A percentile compares a stretch with the other conserved stretches of the same genome.
phyloP scores from a whole-genome alignment of 2,113 vertebrate genomes.

The Sinocyclocheilus anshuiensis region DNA sequence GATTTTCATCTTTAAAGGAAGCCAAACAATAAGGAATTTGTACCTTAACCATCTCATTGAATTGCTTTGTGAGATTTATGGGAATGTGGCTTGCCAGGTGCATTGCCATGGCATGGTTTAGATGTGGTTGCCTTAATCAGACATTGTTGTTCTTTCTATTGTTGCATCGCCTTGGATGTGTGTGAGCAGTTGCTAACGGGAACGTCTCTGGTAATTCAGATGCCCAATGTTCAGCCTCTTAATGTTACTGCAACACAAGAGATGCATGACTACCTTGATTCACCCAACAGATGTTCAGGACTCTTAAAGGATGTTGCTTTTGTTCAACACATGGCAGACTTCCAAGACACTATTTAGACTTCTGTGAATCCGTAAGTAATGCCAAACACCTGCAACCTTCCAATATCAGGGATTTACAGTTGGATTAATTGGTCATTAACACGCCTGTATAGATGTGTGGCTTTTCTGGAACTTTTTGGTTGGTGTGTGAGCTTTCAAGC shows the following conservation, averaged over 20 bases:
- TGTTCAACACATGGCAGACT: conserved; percentile 36
- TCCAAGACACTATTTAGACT: conserved; percentile 12
- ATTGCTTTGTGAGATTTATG: conserved; percentile 46
- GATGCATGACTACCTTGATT: conserved; percentile 20
- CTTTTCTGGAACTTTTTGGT: neutral
- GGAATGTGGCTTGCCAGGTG: conserved; percentile 62
- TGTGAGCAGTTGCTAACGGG: conserved; percentile 57
- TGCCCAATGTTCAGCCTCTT: neutral
- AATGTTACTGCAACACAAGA: conserved; percentile 6
- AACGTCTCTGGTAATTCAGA: conserved; percentile 36
- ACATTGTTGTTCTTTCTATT: conserved; percentile 55
- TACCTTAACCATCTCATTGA: neutral
- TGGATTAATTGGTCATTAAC: conserved; percentile 34
- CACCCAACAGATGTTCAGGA: conserved; percentile 35
- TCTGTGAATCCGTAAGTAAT: conserved; percentile 49
- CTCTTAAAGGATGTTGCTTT: conserved; percentile 39
- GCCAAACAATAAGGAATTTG: neutral
- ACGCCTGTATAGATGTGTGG: conserved; percentile 26
- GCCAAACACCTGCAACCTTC: conserved; percentile 64
- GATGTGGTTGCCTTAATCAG: conserved; percentile 63
- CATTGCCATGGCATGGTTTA: conserved; percentile 55
- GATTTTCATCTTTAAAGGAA: conserved; percentile 15
- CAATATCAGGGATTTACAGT: conserved; percentile 46
- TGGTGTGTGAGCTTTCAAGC: neutral
- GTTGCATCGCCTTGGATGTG: conserved; percentile 49